Conservation (phyloP, 2,113 vertebrate genomes). For the Nothobranchius furzeri region DNA sequence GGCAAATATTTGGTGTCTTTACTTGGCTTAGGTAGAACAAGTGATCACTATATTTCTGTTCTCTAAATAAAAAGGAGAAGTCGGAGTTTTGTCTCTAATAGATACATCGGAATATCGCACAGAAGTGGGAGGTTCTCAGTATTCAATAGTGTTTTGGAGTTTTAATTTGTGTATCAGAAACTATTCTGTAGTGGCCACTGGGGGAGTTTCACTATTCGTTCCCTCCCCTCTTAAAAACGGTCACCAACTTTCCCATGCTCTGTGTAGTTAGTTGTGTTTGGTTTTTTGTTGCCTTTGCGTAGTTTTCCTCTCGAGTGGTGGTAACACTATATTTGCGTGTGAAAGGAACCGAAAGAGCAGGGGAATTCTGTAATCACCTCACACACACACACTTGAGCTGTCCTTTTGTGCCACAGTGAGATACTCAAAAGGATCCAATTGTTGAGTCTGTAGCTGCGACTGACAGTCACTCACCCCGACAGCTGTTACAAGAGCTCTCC, state of each 20-base stretch:
- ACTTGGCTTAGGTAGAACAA: background rate
- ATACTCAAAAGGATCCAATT: conserved; percentile 48
- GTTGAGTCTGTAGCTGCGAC: conserved; percentile 37
- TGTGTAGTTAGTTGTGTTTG: conserved; percentile 59
- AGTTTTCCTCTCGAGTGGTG: conserved; percentile 49
- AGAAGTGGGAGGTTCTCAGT: too few relatives aligned
- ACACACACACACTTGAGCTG: conserved; percentile 48
- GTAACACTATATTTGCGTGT: conserved; percentile 71
- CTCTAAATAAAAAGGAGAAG: too few relatives aligned
- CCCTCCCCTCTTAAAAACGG: conserved; percentile 43
- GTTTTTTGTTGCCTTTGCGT: conserved; percentile 52
- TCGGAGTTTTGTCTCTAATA: too few relatives aligned
- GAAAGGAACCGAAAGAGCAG: conserved; percentile 59
- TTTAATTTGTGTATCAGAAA: background rate
- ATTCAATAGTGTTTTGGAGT: too few relatives aligned
- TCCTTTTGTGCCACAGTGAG: conserved; percentile 68
- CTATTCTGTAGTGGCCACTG: conserved; percentile 3
- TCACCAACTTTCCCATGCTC: conserved; percentile 71
- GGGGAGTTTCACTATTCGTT: conserved; percentile 13
- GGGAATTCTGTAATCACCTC: conserved; percentile 67
- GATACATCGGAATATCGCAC: too few relatives aligned
- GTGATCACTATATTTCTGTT: background rate
- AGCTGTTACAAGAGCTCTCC: conserved; percentile 53
- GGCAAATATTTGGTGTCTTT: background rate
- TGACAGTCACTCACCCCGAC: conserved; percentile 50